Evolutionary conservation across 2,888 invertebrate species (phyloP).

Genomic region (Sicus ferrugineus): DNA sequence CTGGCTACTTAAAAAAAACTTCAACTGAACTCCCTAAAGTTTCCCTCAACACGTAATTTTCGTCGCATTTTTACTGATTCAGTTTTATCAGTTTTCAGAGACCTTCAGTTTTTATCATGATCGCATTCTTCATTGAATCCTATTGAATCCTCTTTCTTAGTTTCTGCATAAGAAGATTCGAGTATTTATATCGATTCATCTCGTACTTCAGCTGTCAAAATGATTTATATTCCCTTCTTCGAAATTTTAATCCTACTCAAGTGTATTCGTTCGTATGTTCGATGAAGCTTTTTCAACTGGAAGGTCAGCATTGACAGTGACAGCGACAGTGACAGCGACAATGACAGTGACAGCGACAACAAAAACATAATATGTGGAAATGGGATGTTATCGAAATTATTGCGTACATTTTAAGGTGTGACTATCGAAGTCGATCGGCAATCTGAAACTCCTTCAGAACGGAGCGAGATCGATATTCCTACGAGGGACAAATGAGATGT

Average conservation of each 20-base stretch:
- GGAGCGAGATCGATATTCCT: not conserved
- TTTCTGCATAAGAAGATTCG: too few species aligned
- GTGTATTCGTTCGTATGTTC: not conserved
- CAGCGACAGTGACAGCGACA: not conserved
- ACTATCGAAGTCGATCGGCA: too few species aligned
- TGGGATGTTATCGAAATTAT: not conserved
- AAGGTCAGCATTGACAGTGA: not conserved
- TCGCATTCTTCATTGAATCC: not conserved
- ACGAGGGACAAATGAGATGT: too few species aligned
- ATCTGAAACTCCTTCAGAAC: too few species aligned
- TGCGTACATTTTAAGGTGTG: too few species aligned
- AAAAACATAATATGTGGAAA: not conserved
- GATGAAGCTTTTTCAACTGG: not conserved
- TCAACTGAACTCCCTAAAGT: too few species aligned
- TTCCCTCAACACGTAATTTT: too few species aligned
- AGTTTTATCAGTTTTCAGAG: too few species aligned
- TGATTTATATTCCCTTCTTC: constrained; percentile 7
- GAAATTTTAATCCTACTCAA: constrained; percentile 9
- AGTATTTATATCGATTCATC: not conserved
- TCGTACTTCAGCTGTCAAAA: constrained; percentile 18
- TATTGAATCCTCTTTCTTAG: too few species aligned
- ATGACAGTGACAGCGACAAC: not conserved
- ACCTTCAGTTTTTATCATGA: not conserved
- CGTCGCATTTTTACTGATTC: not conserved
- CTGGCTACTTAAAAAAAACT: too few species aligned